Base-by-base conservation (phyloP, 2,888 invertebrate genomes). In the Villa cingulata region DNA sequence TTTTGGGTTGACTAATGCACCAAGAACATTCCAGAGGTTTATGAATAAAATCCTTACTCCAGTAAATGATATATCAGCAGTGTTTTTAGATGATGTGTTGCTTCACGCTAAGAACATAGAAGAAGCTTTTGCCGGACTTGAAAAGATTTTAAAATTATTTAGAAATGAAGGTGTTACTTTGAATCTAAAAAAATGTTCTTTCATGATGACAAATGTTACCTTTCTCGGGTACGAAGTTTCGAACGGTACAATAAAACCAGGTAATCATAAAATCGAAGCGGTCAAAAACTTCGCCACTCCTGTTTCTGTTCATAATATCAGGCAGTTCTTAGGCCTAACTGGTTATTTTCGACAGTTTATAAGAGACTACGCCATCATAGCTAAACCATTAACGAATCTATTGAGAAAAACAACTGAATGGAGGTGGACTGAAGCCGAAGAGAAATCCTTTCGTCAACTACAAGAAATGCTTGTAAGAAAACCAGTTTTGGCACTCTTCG, bases 301-400 rank as follows among this genome's bases (percentile, higher is more conserved):
- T n/a, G 53, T 18, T 18, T 53, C 48, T 37, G 47, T 56, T 1
- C 55, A 56, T 19, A 48, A 58, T 23, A 51, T 59, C 3, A 41
- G 58, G 2, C 59, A 60, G 41, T 54, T 59, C 34, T 44, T 59
- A 45, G 59, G 58, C 19, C 37, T 61, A 4, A 56, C 59, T 2
- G 50, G 53, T 1, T 62, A 54, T 45, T 59, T 60, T 45, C 48
- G 58, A 2, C 56, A 58, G 39, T 62, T 56, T 29, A 49, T 60
- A 14, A 54, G 36, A 32, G 27, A 43, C 52, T 32, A 53, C 46
- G 54, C 58, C 23, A 41, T 42, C 12, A 53, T 56, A 17, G 41
- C 54, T 3, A 2, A 49, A 46, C 56, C 55, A n/a, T 27, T 59
- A 20, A 59, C 46, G 2, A 45, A 19, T 7, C 32, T 50, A 32